These are phyloP conservation scores for Antedon mediterranea DNA, from an alignment of 53 echinoderm and acorn worm genomes.

Conservation along the genomic window DNA sequence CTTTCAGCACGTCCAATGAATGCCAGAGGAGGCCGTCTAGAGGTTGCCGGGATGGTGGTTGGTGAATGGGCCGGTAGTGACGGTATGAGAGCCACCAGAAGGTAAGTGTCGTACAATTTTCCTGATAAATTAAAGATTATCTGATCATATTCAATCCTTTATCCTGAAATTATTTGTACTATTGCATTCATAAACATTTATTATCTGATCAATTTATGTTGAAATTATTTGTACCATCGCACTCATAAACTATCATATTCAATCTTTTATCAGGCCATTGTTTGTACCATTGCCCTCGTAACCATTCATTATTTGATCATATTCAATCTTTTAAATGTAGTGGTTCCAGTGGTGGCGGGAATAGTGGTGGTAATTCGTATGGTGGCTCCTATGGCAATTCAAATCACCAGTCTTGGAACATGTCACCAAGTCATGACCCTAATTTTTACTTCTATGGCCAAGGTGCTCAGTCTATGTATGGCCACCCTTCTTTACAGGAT, in stretches of 20 bases:
- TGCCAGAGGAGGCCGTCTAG: slow-evolving; percentile 74
- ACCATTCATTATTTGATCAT: too few species aligned
- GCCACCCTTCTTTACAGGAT: neutral
- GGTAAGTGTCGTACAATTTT: too few species aligned
- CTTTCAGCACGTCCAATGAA: slow-evolving; percentile 43
- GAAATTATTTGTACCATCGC: too few species aligned
- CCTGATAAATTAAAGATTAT: too few species aligned
- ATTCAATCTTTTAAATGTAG: too few species aligned
- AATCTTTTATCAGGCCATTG: too few species aligned
- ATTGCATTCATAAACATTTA: too few species aligned
- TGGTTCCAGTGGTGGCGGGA: neutral
- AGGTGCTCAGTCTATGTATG: neutral
- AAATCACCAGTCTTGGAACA: neutral
- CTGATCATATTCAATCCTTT: too few species aligned
- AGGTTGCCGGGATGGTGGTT: slow-evolving; percentile 91
- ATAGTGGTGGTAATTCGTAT: neutral
- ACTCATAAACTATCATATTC: too few species aligned
- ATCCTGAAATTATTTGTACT: too few species aligned
- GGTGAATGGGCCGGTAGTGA: slow-evolving; percentile 96
- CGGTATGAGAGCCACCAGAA: slow-evolving; percentile 57
- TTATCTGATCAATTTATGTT: too few species aligned
- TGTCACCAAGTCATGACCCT: neutral
- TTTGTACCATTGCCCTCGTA: too few species aligned
- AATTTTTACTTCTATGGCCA: neutral
- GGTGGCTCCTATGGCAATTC: neutral